Percentiles rank a stretch among this genome's conserved stretches.
Evolutionary conservation across 1,140 invertebrate genomes (phyloP).

Genomic region (Mesaphorura yosii): DNA sequence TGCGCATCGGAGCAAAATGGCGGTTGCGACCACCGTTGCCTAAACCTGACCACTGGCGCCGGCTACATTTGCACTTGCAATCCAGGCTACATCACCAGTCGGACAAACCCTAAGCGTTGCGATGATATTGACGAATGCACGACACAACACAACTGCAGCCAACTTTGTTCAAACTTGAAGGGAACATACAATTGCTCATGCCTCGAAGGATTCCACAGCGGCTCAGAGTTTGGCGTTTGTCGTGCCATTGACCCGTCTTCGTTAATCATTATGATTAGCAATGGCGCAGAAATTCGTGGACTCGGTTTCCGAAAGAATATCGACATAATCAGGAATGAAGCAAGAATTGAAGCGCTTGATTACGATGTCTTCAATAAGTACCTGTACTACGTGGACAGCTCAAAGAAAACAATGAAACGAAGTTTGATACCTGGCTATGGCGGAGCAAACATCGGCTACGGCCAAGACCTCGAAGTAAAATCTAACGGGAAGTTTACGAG

Average conservation of each 20-base stretch:
- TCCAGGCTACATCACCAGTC: conserved; percentile 63
- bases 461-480: conserved; percentile 63
- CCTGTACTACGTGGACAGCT: conserved; percentile 73
- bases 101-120: conserved; percentile 47
- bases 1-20: conserved; percentile 62
- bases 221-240: conserved; percentile 69
- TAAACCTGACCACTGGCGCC: conserved; percentile 62
- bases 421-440: conserved; percentile 71
- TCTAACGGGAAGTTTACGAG: conserved; percentile 63
- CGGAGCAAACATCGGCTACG: conserved; percentile 57
- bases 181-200: conserved; percentile 83
- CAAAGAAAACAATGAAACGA: conserved; percentile 76
- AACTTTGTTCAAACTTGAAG: conserved; percentile 83
- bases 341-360: conserved; percentile 75
- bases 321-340: conserved; percentile 66
- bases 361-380: conserved; percentile 46
- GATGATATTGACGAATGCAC: conserved; percentile 66
- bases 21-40: conserved; percentile 87
- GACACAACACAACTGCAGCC: conserved; percentile 72
- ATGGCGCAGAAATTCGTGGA: conserved; percentile 74
- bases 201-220: conserved; percentile 62
- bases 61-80: conserved; percentile 81
- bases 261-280: conserved; percentile 42
- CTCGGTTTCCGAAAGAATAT: conserved; percentile 56
- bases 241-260: conserved; percentile 42